These are phyloP conservation scores for Psittacus erithacus DNA, from an alignment of 2,113 vertebrate genomes.

Conservation along the genomic window DNA sequence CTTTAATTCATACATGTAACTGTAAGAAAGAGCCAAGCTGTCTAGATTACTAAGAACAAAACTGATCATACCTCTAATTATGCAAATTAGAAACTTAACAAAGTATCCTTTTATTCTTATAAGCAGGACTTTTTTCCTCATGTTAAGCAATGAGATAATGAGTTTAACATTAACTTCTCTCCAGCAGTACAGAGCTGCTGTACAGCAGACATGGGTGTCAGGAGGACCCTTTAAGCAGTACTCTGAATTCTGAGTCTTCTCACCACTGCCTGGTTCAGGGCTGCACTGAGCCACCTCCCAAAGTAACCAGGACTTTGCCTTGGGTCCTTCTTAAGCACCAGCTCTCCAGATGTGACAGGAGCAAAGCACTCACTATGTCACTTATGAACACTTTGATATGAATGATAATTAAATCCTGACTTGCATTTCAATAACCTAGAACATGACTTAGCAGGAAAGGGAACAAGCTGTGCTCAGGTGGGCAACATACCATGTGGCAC, in stretches of 20 bases:
- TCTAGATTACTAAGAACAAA: neutral
- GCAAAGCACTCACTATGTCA: neutral
- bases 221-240: neutral
- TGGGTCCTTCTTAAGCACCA: neutral
- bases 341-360: neutral
- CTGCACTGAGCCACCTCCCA: neutral
- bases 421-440: neutral
- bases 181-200: neutral
- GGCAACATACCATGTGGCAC: neutral
- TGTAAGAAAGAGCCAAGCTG: neutral
- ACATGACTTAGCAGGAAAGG: neutral
- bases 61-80: neutral
- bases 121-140: neutral
- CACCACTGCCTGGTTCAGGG: accelerated
- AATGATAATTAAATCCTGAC: neutral
- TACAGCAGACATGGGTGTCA: neutral
- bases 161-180: neutral
- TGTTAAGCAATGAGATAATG: neutral
- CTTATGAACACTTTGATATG: neutral
- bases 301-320: neutral
- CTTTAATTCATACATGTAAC: neutral
- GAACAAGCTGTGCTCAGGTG: neutral
- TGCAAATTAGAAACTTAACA: neutral
- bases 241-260: neutral
- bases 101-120: neutral